Base-by-base conservation (phyloP, 2,797 vertebrate genomes). In the Linurgus olivaceus region DNA sequence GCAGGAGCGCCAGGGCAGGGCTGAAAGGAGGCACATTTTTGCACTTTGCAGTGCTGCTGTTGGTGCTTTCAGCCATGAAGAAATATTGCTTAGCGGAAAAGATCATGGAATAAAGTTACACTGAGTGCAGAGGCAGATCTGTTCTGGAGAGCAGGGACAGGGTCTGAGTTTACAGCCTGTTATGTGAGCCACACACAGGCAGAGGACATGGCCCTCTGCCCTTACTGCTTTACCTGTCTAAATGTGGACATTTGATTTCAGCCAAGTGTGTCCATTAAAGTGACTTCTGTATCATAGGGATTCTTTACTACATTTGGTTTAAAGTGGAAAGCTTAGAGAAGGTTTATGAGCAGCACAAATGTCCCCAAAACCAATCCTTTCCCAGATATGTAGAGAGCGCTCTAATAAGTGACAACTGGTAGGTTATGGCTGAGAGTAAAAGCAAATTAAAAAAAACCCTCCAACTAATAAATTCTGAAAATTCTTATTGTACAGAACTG, bases 161-260 rank as follows among this genome's bases (percentile, higher is more conserved):
- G 7, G 20, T 19, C 72, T 51, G 90, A 57, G 33, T 25, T 94
- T 25, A n/a, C 55, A 71, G 24, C 21, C 40, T 67, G 29, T 42
- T 38, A 31, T 1, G 1, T 9, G 25, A 42, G 44, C 40, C 72
- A 83, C 25, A 8, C 0, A 1, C 42, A 35, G 26, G 28, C 8
- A 33, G 78, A 82, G 38, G 28, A 23, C 26, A 10, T 4, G 35
- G 26, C 7, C 47, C 71, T 89, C 72, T 71, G 48, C n/a, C 37
- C 18, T 20, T 61, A 50, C 8, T 76, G 26, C 67, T 89, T 77
- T 14, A 68, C n/a, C n/a, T 79, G 28, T 23, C 57, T 61, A 42
- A 17, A n/a, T 9, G 13, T 13, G 21, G 37, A 40, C 38, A 37
- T 38, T 16, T 59, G 6, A 26, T n/a, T 91, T 59, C 78, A 79